Evolutionary conservation across 53 echinoderm and acorn worm genomes (phyloP), one percentile per base, ranked within the genome.

Genomic region (Stichopus horrens): DNA sequence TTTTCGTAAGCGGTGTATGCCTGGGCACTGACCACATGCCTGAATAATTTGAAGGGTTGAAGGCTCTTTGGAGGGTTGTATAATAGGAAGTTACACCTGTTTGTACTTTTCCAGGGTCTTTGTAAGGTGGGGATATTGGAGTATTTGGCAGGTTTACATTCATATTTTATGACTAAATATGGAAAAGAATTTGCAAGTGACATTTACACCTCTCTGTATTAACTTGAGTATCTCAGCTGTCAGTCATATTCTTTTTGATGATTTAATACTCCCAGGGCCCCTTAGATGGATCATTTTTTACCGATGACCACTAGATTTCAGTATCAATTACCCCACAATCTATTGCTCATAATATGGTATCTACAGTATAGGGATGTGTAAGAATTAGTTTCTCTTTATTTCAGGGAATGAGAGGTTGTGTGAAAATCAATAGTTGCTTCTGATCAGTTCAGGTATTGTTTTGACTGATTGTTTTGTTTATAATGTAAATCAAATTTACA

Each of bases 81-180:
- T 68, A 68, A 68, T 68, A 68, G 71, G 19, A 68, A 3, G 19
- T 18, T 11, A 68, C 71, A 68, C 71, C 71, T 68, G 71, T 68
- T 68, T 68, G 71, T 68, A 68, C 71, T 68, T 68, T 68, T 18
- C 16, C 6, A 68, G 63, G 63, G 16, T 63, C 18, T 68, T 68
- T 68, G 71, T 68, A 68, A 37, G 37, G 14, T 68, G 6, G 8
- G 8, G 71, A 68, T 68, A 6, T 16, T 56, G 13, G n/a, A 20
- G 13, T 19, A 79, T 21, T 79, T 79, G 79, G 79, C 79, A 79
- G 55, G 52, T 55, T 55, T 79, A 79, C 79, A 79, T 79, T 79
- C 56, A 79, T 79, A 79, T 79, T 79, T 79, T 53, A 79, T 79
- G 79, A 79, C 79, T 56, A 79, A 80, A 58, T 54, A 80, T 21